Evolutionary conservation across 2,113 vertebrate species (phyloP), one percentile per base, ranked within the genome.

Genomic region (Regulus satrapa): DNA sequence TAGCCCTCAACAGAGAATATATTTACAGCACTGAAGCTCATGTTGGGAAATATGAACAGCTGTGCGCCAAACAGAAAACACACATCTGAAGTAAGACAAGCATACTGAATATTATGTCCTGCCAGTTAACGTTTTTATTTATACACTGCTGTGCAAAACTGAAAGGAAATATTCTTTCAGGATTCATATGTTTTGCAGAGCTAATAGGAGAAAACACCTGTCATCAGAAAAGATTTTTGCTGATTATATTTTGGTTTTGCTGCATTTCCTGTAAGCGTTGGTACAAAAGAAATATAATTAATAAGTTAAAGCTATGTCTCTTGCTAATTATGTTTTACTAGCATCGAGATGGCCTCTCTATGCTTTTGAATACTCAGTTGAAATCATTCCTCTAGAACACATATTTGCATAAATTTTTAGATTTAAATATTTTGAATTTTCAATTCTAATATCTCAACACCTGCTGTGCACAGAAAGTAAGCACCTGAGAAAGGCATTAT

Each of bases 51-150:
- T 92, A 92, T 75, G 96, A 95, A 85, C 96, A 95, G 88, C 94
- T 95, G 91, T 80, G 92, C 94, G 88, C 88, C 43, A 34, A 80
- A 78, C 69, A 86, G 88, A 92, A 95, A 90, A 75, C 56, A 29
- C 79, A 69, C 73, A 79, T 79, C 92, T 88, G 54, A 92, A 88
- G 69, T 76, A 91, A 91, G 87, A 95, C 91, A 86, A 93, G 87
- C 90, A 75, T 64, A 81, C 96, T 92, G 94, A 94, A 97, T 96
- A 92, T 92, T 91, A 96, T 85, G 87, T 92, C 89, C 69, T 95
- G 96, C 94, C 95, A 92, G 89, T 97, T 96, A 97, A 93, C 34
- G 3, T 96, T 97, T 97, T 96, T 95, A 97, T 96, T 96, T 96
- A 95, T 95, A 79, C 28, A 52, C 68, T 97, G 87, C 94, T 98